A percentile compares a stretch with the other conserved stretches of the same genome.
Conservation (phyloP, 2,113 vertebrate genomes). For the Muntiacus muntjak region DNA sequence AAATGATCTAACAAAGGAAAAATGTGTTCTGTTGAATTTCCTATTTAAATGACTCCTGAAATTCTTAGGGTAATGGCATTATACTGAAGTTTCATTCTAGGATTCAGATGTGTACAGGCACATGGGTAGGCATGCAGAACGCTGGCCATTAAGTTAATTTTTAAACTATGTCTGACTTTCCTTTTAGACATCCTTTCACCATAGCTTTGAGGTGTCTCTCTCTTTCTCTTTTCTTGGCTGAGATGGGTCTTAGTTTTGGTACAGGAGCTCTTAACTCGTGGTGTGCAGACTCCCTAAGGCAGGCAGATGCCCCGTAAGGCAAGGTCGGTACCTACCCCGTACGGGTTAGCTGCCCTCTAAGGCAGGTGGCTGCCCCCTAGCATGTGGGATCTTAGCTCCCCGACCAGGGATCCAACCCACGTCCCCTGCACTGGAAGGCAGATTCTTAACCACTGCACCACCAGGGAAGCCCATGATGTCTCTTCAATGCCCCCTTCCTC, state of each 20-base stretch:
- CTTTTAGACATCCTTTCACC: neutral
- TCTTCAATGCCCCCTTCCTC: rapidly evolving
- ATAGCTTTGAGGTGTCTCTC: neutral
- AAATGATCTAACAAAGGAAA: neutral
- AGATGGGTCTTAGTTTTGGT: neutral
- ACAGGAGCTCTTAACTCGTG: rapidly evolving
- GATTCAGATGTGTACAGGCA: neutral
- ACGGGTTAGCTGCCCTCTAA: too few species aligned
- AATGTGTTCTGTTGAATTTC: neutral
- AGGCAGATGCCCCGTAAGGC: too few species aligned
- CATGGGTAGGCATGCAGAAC: rapidly evolving
- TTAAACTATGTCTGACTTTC: neutral
- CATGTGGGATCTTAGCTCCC: neutral
- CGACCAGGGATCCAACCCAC: rapidly evolving
- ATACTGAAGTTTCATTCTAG: neutral
- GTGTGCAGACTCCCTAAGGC: neutral
- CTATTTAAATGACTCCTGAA: neutral
- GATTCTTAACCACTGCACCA: neutral
- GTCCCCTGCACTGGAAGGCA: neutral
- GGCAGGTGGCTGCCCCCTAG: neutral
- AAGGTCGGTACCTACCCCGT: too few species aligned
- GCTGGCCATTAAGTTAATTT: neutral
- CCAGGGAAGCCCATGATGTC: neutral
- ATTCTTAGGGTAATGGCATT: neutral
- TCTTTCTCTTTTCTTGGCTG: neutral